These are phyloP conservation scores for Calypte anna DNA, from an alignment of 2,113 vertebrate genomes.

Conservation along the genomic window DNA sequence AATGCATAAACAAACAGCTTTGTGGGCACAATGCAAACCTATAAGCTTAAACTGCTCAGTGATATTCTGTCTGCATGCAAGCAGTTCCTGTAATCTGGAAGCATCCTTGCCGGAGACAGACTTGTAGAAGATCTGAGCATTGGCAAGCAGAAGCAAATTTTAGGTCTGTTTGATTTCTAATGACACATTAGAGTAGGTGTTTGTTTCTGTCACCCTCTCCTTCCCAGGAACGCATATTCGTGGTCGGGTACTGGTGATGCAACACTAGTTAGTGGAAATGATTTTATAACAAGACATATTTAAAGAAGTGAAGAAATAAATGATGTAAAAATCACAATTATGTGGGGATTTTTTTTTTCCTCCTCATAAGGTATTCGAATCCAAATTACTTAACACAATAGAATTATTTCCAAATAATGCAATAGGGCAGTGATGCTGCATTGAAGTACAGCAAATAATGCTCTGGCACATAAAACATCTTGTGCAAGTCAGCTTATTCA, in stretches of 20 bases:
- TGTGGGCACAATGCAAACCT: not conserved
- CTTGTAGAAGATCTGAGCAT: slow-evolving; percentile 13
- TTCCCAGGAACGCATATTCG: slow-evolving; percentile 21
- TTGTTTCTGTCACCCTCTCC: slow-evolving; percentile 64
- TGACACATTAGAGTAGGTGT: slow-evolving; percentile 60
- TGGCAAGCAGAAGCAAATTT: slow-evolving; percentile 39
- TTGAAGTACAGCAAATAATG: not conserved
- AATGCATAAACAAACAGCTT: slow-evolving; percentile 20
- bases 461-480: not conserved
- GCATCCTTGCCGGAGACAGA: not conserved
- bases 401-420: slow-evolving; percentile 33
- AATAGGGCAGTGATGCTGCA: not conserved
- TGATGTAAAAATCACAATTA: not conserved
- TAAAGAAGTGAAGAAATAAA: not conserved
- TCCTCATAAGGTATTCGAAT: not conserved
- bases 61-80: not conserved
- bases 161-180: slow-evolving; percentile 70
- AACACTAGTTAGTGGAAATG: slow-evolving; percentile 8
- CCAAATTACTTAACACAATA: not conserved
- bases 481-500: not conserved
- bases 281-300: slow-evolving; percentile 35
- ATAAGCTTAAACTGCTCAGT: not conserved
- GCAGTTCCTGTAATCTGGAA: not conserved
- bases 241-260: not conserved
- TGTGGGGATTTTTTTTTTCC: fast-evolving